A percentile compares a stretch with the other conserved stretches of the same genome.
Evolutionary conservation across 2,888 invertebrate genomes (phyloP).

Genomic region (Tanypteryx hageni): DNA sequence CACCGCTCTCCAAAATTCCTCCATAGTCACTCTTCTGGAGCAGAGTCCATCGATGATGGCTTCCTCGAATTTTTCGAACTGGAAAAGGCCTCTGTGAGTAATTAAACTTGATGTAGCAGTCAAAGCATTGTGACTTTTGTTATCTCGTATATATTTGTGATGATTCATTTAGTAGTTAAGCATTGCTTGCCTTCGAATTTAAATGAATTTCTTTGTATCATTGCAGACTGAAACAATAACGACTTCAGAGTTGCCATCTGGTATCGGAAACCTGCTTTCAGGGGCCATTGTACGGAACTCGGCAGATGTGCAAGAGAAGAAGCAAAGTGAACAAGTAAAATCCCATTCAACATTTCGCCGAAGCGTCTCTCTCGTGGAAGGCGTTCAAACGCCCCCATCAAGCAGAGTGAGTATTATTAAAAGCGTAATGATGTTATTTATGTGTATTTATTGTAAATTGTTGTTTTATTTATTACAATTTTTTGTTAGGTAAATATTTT

Average conservation of each 20-base stretch:
- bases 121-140: background rate
- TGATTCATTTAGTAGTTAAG: no score
- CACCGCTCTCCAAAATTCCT: constrained; percentile 72
- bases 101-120: background rate
- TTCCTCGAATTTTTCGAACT: constrained; percentile 81
- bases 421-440: background rate
- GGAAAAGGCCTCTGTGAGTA: constrained; percentile 73
- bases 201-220: background rate
- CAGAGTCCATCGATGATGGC: constrained; percentile 81
- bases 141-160: background rate
- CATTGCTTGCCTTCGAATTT: background rate
- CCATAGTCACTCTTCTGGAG: constrained; percentile 76
- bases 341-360: constrained; percentile 69
- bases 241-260: constrained; percentile 76
- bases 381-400: constrained; percentile 67
- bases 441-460: background rate
- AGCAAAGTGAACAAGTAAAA: background rate
- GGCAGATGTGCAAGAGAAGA: constrained; percentile 68
- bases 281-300: constrained; percentile 75
- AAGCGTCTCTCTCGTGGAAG: constrained; percentile 70
- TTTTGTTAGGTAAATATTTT: no score
- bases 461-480: background rate
- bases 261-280: constrained; percentile 79
- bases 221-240: constrained; percentile 72
- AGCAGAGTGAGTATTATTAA: constrained; percentile 66